These are phyloP conservation scores for Taxidea taxus DNA, from an alignment of 2,113 vertebrate species.

Conservation along the genomic window DNA sequence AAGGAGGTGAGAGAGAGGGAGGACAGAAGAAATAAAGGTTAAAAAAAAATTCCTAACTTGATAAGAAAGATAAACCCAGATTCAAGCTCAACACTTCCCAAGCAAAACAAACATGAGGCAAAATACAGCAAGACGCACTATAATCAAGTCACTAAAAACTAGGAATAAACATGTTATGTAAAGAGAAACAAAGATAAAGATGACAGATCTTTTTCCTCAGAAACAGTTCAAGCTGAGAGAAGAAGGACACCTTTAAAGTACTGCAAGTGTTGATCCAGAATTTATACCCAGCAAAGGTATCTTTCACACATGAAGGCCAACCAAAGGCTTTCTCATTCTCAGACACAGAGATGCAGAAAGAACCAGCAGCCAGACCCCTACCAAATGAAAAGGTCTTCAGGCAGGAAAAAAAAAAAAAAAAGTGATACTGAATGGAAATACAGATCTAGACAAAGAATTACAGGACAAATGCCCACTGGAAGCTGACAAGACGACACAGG, in stretches of 20 bases:
- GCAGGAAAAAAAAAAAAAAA: neutral
- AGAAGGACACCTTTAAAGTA: neutral
- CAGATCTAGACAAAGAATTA: neutral
- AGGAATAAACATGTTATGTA: neutral
- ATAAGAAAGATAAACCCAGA: neutral
- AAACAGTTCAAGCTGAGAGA: neutral
- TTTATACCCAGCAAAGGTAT: neutral
- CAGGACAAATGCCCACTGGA: neutral
- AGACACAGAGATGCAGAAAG: neutral
- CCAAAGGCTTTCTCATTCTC: neutral
- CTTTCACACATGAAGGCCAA: neutral
- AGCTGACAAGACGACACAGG: accelerated
- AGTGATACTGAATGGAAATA: neutral
- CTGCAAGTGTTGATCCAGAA: neutral
- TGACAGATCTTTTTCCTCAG: neutral
- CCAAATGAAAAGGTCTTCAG: neutral
- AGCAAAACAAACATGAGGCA: neutral
- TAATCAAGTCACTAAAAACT: neutral
- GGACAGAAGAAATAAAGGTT: neutral
- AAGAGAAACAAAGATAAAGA: neutral
- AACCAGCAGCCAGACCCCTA: neutral
- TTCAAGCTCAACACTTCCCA: neutral
- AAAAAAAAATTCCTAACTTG: neutral
- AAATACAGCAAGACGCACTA: neutral
- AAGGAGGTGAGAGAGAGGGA: neutral